Base-by-base conservation (phyloP, 2,113 vertebrate genomes). In the Rhipidura dahli region DNA sequence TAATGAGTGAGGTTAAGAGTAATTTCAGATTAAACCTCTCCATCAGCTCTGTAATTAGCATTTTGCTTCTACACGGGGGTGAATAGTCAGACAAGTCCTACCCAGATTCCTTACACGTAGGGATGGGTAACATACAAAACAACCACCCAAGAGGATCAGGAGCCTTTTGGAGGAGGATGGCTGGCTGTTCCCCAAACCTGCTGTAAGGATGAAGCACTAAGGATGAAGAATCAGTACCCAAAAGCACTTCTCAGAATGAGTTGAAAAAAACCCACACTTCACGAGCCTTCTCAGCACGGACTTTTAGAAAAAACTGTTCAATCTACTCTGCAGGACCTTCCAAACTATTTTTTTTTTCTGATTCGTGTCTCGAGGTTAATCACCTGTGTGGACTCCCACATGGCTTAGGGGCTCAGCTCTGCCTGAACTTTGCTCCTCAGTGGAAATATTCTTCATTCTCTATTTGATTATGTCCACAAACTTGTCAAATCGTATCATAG, bases 391-490 rank as follows among this genome's bases (percentile, higher is more conserved):
- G 59, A 57, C 60, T 57, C 71, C 44, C 33, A 23, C 3, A 3
- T 4, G 9, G 78, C 50, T 72, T 18, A 56, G 24, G 31, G 79
- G 39, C 64, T n/a, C 69, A 84, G 77, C 83, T 59, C 64, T 73
- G 45, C 45, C 27, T 45, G 72, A 31, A 64, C 80, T 53, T 81
- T 50, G 60, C 24, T 73, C 72, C 21, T 66, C 50, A 10, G 47
- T 4, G 42, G 64, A 61, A 37, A 20, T 4, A 53, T 8, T 47
- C 56, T 66, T 70, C 60, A 4, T 49, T 60, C 72, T 77, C 84
- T 33, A 60, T 84, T 93, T 91, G 69, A 63, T 71, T 93, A 90
- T 60, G 84, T 78, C 81, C 53, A 89, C 87, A 93, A 69, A 75
- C 81, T n/a, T 66, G 44, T 57, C 72, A 69, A 73, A 73, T 51